Conservation (phyloP, 2,888 invertebrate genomes). For the Mimachlamys varia region DNA sequence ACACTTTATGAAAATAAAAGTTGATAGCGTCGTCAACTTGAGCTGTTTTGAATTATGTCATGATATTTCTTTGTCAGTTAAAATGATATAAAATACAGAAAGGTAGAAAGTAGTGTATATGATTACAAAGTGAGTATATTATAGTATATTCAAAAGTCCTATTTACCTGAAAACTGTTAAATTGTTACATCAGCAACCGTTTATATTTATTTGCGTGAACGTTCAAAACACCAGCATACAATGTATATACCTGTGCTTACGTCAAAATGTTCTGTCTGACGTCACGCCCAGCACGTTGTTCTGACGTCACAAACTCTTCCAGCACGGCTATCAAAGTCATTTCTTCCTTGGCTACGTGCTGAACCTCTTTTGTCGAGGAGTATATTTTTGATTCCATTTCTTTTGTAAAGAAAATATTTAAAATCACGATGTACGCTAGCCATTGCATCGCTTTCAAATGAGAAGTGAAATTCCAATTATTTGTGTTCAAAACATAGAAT, state of each 20-base stretch:
- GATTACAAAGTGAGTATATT: too few relatives aligned
- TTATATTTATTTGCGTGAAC: too few relatives aligned
- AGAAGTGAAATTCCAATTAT: not conserved
- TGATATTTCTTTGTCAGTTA: too few relatives aligned
- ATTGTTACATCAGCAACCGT: too few relatives aligned
- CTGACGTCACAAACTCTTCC: not conserved
- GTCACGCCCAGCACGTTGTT: not conserved
- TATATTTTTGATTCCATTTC: not conserved
- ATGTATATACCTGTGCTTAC: not conserved
- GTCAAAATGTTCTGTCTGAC: not conserved
- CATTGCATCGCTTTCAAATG: not conserved
- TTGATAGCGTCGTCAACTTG: too few relatives aligned
- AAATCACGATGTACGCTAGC: not conserved
- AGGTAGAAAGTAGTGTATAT: too few relatives aligned
- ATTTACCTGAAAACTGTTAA: too few relatives aligned
- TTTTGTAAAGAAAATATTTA: not conserved
- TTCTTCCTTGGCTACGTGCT: not conserved
- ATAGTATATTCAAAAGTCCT: too few relatives aligned
- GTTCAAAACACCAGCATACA: not conserved
- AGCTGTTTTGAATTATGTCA: too few relatives aligned
- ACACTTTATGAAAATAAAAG: too few relatives aligned
- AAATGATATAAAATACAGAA: too few relatives aligned
- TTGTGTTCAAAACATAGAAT: not conserved
- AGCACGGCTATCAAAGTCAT: not conserved
- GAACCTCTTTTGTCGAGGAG: not conserved